These are phyloP conservation scores for Epinephelus malabaricus DNA, from an alignment of 2,797 vertebrate species.

Conservation along the genomic window DNA sequence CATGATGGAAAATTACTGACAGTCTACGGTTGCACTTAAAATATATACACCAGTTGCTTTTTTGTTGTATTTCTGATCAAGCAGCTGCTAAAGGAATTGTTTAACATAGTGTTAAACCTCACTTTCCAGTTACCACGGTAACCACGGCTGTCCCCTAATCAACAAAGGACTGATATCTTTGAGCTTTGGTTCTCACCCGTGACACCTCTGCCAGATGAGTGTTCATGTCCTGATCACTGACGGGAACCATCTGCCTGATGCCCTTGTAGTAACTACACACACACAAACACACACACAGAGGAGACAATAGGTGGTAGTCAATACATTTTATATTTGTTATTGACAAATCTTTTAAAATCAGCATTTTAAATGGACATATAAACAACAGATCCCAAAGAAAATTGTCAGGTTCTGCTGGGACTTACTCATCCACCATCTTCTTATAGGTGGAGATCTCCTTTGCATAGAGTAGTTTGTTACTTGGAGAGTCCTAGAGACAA, in stretches of 20 bases:
- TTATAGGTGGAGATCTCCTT: constrained; percentile 99
- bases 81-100: neutral
- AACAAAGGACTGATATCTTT: constrained; percentile 1
- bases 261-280: constrained; percentile 94
- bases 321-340: constrained; percentile 12
- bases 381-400: constrained; percentile 19
- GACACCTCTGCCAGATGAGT: constrained; percentile 98
- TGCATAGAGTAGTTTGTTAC: constrained; percentile 99
- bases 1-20: neutral
- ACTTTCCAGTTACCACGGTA: neutral
- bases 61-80: constrained; percentile 2
- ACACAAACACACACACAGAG: constrained; percentile 43
- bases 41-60: constrained; percentile 1
- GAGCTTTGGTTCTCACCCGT: constrained; percentile 87
- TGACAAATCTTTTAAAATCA: constrained; percentile 14
- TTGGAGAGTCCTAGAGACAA: constrained; percentile 94
- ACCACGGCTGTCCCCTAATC: neutral
- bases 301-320: constrained; percentile 22
- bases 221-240: constrained; percentile 99
- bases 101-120: neutral
- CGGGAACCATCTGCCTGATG: constrained; percentile 96
- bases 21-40: neutral
- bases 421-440: constrained; percentile 99
- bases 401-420: constrained; percentile 50
- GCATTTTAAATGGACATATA: constrained; percentile 26